Percentiles rank a stretch among this genome's conserved stretches.
These are phyloP conservation scores for Lichenostomus cassidix DNA, from an alignment of 2,113 vertebrate species.

Conservation along the genomic window DNA sequence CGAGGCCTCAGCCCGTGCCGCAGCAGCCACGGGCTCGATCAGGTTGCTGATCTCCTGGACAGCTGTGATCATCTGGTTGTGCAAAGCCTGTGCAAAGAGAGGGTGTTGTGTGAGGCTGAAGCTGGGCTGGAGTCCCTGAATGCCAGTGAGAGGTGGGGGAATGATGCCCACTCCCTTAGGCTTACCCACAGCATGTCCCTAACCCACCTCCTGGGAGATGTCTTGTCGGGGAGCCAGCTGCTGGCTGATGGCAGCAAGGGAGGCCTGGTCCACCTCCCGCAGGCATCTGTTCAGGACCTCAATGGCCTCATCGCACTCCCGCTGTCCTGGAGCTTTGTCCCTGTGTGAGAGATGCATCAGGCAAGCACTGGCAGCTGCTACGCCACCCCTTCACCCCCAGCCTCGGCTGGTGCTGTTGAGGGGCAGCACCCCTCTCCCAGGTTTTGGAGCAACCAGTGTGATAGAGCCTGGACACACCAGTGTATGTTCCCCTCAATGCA, in stretches of 20 bases:
- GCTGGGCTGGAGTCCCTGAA: not conserved
- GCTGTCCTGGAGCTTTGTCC: conserved; percentile 96
- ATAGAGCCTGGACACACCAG: accelerated
- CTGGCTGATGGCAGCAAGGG: conserved; percentile 94
- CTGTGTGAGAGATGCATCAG: conserved; percentile 64
- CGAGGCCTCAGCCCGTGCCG: conserved; percentile 90
- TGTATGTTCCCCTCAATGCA: not conserved
- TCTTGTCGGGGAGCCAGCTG: conserved; percentile 91
- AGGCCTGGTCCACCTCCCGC: conserved; percentile 94
- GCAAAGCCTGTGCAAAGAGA: conserved; percentile 81
- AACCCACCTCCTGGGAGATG: conserved; percentile 91
- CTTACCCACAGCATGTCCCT: not conserved
- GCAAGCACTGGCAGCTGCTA: not conserved
- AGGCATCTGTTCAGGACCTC: conserved; percentile 91
- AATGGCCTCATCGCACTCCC: conserved; percentile 93
- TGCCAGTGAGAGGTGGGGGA: accelerated
- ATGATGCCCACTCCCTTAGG: accelerated
- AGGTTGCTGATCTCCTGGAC: conserved; percentile 96
- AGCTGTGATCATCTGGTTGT: conserved; percentile 95
- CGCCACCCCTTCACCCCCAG: accelerated
- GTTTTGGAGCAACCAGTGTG: not conserved
- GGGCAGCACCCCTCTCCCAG: accelerated
- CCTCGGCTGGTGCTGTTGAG: accelerated
- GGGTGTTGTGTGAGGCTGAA: not conserved
- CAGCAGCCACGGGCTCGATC: conserved; percentile 89